Evolutionary conservation across 1,140 invertebrate species (phyloP).

Genomic region (Drosophila insularis): DNA sequence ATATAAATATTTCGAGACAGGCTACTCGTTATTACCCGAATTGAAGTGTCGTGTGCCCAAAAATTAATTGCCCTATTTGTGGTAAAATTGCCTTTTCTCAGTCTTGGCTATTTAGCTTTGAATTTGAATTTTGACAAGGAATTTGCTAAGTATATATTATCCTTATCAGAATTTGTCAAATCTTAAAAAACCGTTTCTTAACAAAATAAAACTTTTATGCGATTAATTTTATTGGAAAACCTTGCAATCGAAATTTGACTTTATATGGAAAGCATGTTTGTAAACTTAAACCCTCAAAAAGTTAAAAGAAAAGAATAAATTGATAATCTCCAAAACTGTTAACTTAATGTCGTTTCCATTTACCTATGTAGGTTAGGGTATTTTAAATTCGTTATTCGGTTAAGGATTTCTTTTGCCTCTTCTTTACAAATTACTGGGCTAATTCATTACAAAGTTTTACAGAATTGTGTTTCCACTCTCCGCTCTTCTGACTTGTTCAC

Average conservation of each 20-base stretch:
- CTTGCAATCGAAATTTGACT: too few relatives aligned
- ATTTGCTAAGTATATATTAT: too few relatives aligned
- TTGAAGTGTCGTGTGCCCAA: slow-evolving; percentile 13
- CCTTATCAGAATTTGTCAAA: too few relatives aligned
- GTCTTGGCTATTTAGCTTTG: background rate
- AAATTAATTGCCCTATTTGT: slow-evolving; percentile 10
- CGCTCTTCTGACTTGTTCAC: slow-evolving; percentile 34
- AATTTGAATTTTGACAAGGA: too few relatives aligned
- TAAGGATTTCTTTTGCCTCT: background rate
- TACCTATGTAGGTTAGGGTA: background rate
- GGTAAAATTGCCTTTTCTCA: background rate
- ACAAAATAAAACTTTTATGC: too few relatives aligned
- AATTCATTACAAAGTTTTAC: slow-evolving; percentile 12
- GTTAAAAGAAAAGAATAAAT: too few relatives aligned
- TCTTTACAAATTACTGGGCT: slow-evolving; percentile 13
- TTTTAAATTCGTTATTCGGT: background rate
- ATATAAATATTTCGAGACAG: slow-evolving; percentile 55
- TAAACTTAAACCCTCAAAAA: too few relatives aligned
- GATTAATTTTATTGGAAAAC: too few relatives aligned
- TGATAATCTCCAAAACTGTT: too few relatives aligned
- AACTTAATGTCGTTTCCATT: too few relatives aligned
- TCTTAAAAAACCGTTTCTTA: too few relatives aligned
- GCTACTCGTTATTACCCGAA: slow-evolving; percentile 9
- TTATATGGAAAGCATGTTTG: too few relatives aligned
- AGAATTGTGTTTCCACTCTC: background rate